Evolutionary conservation across 2,113 vertebrate genomes (phyloP).

Genomic region (Crocuta crocuta): DNA sequence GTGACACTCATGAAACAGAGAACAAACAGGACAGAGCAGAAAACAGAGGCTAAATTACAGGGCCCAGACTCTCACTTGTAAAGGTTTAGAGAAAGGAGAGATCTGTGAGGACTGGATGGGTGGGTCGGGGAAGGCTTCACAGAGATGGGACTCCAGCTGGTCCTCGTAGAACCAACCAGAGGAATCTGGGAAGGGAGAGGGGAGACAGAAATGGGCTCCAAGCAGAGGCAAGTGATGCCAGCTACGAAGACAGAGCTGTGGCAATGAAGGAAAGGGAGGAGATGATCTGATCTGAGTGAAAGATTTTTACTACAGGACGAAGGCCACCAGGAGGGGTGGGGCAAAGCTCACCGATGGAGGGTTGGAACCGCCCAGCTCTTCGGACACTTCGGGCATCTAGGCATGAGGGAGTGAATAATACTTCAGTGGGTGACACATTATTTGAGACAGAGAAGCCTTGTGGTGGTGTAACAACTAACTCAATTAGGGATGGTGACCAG

Average conservation of each 20-base stretch:
- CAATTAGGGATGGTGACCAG: not conserved
- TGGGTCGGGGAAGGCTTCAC: not conserved
- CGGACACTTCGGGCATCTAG: not conserved
- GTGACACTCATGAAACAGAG: not conserved
- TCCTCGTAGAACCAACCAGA: not conserved
- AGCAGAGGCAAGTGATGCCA: not conserved
- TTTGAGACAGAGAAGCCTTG: not conserved
- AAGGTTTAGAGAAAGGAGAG: not conserved
- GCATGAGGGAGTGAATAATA: not conserved
- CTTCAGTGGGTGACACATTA: not conserved
- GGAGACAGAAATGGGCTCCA: not conserved
- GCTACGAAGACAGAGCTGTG: not conserved
- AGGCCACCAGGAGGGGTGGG: not conserved
- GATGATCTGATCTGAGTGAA: not conserved
- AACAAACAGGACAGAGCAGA: not conserved
- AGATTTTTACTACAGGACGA: not conserved
- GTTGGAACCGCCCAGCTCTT: not conserved
- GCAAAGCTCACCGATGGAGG: not conserved
- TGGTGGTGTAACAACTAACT: not conserved
- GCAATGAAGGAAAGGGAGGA: not conserved
- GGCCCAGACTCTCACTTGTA: too few species aligned
- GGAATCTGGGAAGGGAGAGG: not conserved
- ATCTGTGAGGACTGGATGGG: not conserved
- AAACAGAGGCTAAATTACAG: not conserved
- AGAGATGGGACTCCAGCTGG: not conserved